Percentiles rank a stretch among this genome's conserved stretches.
These are phyloP conservation scores for Taxidea taxus DNA, from an alignment of 2,113 vertebrate genomes.

Conservation along the genomic window DNA sequence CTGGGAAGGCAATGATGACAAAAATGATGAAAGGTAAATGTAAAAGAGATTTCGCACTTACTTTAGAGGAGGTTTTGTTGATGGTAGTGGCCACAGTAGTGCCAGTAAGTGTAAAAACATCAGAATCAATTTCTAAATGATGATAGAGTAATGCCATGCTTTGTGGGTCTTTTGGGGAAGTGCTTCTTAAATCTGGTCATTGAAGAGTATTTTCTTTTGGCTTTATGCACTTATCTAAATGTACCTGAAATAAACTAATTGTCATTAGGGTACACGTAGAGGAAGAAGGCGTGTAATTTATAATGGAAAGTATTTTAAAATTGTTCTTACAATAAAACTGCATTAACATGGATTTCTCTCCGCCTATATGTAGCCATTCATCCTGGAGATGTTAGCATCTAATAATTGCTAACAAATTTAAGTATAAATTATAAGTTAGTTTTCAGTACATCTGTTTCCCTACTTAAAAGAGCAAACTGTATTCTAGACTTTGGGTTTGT, in stretches of 20 bases:
- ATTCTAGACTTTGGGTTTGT: neutral
- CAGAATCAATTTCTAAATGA: conserved; percentile 1
- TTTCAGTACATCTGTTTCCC: neutral
- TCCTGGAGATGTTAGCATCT: neutral
- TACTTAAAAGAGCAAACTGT: neutral
- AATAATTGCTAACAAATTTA: neutral
- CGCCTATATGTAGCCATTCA: neutral
- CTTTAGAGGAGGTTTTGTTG: neutral
- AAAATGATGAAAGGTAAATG: neutral
- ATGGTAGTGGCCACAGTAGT: neutral
- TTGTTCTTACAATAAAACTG: neutral
- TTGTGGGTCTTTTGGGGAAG: neutral
- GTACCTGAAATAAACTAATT: neutral
- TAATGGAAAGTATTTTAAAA: neutral
- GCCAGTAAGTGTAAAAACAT: neutral
- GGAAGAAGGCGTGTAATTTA: neutral
- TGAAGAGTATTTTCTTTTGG: conserved; percentile 11
- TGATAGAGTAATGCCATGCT: neutral
- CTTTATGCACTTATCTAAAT: conserved; percentile 2
- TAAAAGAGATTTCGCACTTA: neutral
- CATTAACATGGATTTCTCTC: neutral
- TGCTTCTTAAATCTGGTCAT: neutral
- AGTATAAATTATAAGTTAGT: neutral
- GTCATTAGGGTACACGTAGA: neutral
- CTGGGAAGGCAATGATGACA: neutral